Percentiles rank a stretch among this genome's conserved stretches.
Conservation (phyloP, 2,888 invertebrate species). For the Allolobophora icterica region DNA sequence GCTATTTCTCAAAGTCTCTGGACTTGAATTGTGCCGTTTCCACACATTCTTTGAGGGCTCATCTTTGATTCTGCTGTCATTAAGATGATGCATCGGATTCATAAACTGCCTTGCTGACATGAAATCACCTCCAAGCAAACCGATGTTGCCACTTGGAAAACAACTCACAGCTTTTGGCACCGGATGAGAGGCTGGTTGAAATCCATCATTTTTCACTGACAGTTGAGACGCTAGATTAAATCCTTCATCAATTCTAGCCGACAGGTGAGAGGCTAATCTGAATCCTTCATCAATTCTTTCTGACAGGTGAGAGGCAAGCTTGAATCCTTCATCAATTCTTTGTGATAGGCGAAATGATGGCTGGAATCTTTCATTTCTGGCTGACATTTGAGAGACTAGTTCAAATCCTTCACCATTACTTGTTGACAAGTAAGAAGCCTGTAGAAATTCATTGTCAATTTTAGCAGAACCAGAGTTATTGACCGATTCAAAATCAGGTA, state of each 20-base stretch:
- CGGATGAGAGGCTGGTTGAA: conserved; percentile 1
- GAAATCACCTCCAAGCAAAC: neutral
- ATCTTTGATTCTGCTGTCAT: neutral
- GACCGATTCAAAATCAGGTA: neutral
- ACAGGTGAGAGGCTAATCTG: too few species aligned
- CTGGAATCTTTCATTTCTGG: too few species aligned
- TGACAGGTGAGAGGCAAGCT: too few species aligned
- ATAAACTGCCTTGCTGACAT: conserved; percentile 18
- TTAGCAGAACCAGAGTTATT: neutral
- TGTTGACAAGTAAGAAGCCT: neutral
- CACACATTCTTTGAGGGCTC: neutral
- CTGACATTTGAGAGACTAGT: too few species aligned
- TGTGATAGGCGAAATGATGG: too few species aligned
- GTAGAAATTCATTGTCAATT: neutral
- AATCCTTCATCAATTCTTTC: too few species aligned
- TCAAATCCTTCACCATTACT: neutral
- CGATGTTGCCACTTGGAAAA: neutral
- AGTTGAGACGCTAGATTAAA: neutral
- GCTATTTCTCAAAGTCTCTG: neutral
- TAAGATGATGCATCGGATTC: neutral
- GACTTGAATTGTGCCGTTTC: neutral
- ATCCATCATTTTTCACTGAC: neutral
- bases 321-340: too few species aligned
- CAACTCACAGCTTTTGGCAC: neutral
- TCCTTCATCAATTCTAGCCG: neutral